phyloP scores from a whole-genome alignment of 2,888 invertebrate genomes.

The Palloptera scutellata region DNA sequence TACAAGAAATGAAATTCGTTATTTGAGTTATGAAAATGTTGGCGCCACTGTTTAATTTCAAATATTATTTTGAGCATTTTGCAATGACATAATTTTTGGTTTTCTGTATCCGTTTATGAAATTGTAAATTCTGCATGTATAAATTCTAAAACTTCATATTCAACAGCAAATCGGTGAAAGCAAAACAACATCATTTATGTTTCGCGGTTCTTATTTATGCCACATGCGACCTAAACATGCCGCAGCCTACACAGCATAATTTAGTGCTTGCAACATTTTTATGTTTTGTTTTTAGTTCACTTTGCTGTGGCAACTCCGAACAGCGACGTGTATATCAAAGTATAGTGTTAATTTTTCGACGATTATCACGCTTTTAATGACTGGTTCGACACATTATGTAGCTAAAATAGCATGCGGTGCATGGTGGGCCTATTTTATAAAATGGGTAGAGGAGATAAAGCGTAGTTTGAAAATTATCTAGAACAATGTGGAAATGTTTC shows the following conservation, averaged over 20 bases:
- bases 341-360: constrained; percentile 25
- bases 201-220: too few relatives aligned
- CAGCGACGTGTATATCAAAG: constrained; percentile 9
- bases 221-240: background rate
- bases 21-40: background rate
- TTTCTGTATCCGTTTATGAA: too few relatives aligned
- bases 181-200: too few relatives aligned
- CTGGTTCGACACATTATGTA: constrained; percentile 10
- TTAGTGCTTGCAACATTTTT: background rate
- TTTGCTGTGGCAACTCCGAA: too few relatives aligned
- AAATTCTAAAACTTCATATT: too few relatives aligned
- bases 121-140: too few relatives aligned
- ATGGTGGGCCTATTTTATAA: constrained; percentile 10
- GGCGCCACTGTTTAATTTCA: background rate
- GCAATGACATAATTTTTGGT: too few relatives aligned
- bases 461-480: too few relatives aligned
- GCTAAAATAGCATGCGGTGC: constrained; percentile 7
- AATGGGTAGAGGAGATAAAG: background rate
- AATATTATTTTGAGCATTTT: too few relatives aligned
- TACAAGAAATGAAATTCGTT: background rate
- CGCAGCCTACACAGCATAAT: background rate
- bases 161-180: too few relatives aligned
- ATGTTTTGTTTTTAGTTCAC: background rate
- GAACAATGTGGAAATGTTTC: too few relatives aligned
- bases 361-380: constrained; percentile 20